Base-by-base conservation (phyloP, 2,113 vertebrate species). In the Rhinolophus ferrumequinum region DNA sequence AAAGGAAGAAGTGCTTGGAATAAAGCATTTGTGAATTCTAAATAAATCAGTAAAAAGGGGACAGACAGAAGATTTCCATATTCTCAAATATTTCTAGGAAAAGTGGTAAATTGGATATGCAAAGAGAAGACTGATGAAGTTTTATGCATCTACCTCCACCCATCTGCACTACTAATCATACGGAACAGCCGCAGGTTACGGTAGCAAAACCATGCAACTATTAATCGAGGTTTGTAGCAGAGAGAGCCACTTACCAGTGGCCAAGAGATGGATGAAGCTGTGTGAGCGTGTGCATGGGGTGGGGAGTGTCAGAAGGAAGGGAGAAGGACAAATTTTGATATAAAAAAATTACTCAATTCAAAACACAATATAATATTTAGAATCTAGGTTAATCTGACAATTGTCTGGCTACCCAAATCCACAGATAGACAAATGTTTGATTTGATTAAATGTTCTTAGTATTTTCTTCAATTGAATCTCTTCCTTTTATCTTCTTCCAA, bases 21-120 rank as follows among this genome's bases (percentile, higher is more conserved):
- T 89, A 97, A 95, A 94, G 54, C 79, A 85, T 96, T 90, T 87
- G 88, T 96, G 90, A 90, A 92, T 87, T 92, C 64, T 89, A 96
- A 93, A 96, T 96, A 95, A 92, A 90, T 94, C 95, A 88, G 64
- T 62, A 69, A 41, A 90, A 83, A n/a, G 56, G 22, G 28, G 54
- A 85, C 44, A 81, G 58, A 64, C 44, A 93, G 70, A 88, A 52
- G 41, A 95, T 77, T 86, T 96, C 77, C 52, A 89, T 90, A 62
- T 92, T 86, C 88, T 97, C 84, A 80, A 87, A 54, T 62, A 81
- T 84, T 96, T 97, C 87, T 66, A 93, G 75, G 87, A 87, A 95
- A 96, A 72, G 75, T 90, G n/a, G 22, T 79, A 91, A 89, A 87
- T 56, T 80, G 41, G 30, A 84, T 80, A 64, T 80, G 70, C 44